Evolutionary conservation across 2,888 invertebrate genomes (phyloP).

Genomic region (Microplitis deprimator): DNA sequence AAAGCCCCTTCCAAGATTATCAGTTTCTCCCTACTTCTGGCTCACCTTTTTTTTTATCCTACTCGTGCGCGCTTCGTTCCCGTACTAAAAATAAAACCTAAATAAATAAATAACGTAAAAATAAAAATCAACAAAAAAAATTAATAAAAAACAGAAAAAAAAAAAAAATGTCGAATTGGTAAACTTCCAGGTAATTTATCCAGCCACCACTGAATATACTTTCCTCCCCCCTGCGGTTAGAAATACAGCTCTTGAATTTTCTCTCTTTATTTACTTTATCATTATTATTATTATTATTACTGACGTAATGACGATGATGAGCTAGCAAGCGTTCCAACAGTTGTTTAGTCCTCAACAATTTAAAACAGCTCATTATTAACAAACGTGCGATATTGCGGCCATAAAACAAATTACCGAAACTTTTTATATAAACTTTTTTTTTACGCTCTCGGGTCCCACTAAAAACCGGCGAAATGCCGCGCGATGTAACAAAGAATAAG

Average conservation of each 20-base stretch:
- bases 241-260: conserved; percentile 26
- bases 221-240: conserved; percentile 45
- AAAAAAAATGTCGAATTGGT: conserved; percentile 61
- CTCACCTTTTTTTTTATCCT: conserved; percentile 17
- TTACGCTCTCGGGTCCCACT: conserved; percentile 2
- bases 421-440: not conserved
- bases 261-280: conserved; percentile 32
- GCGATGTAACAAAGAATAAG: conserved; percentile 8
- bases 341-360: conserved; percentile 8
- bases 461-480: no score
- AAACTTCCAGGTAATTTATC: conserved; percentile 68
- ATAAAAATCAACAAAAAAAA: conserved; percentile 30
- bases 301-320: no score
- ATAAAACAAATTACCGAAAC: conserved; percentile 62
- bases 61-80: conserved; percentile 39
- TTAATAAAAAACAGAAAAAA: conserved; percentile 16
- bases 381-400: conserved; percentile 37
- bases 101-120: conserved; percentile 42
- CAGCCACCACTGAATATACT: conserved; percentile 63
- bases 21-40: conserved; percentile 46
- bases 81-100: conserved; percentile 29
- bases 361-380: conserved; percentile 44
- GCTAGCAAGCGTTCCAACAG: conserved; percentile 1
- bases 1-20: conserved; percentile 70
- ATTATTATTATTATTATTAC: conserved; percentile 32